Percentiles rank a stretch among this genome's conserved stretches.
Evolutionary conservation across 1,140 invertebrate genomes (phyloP).

Genomic region (Sinonovacula constricta): DNA sequence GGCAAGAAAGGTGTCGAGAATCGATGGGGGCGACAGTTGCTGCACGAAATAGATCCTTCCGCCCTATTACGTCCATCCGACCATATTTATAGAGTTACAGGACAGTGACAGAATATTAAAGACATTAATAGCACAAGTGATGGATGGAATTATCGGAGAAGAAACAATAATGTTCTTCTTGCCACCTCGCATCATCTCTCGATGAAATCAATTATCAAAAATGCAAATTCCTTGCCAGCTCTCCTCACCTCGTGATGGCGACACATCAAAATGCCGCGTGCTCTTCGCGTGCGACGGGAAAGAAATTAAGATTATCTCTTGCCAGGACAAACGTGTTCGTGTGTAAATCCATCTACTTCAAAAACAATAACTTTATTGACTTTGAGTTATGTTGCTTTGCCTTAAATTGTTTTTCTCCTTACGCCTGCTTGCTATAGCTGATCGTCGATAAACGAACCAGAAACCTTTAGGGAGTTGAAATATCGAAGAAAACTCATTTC

Average conservation of each 20-base stretch:
- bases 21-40: too few relatives aligned
- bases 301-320: constrained; percentile 49
- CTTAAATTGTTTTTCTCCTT: constrained; percentile 45
- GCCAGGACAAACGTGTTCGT: constrained; percentile 32
- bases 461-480: constrained; percentile 38
- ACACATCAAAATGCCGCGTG: constrained; percentile 47
- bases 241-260: constrained; percentile 16
- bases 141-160: constrained; percentile 50
- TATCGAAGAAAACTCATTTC: constrained; percentile 52
- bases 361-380: constrained; percentile 53
- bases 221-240: constrained; percentile 44
- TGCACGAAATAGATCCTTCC: constrained; percentile 25
- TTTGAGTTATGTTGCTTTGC: constrained; percentile 53
- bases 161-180: constrained; percentile 51
- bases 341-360: constrained; percentile 51
- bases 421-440: constrained; percentile 27
- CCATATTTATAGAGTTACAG: constrained; percentile 5
- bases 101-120: constrained; percentile 40
- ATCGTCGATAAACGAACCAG: constrained; percentile 52
- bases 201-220: constrained; percentile 53
- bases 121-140: constrained; percentile 51
- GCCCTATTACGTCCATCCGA: not conserved
- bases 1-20: too few relatives aligned
- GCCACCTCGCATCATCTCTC: constrained; percentile 41
- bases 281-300: constrained; percentile 39